Evolutionary conservation across 2,113 vertebrate genomes (phyloP).

Genomic region (Odontophorus gujanensis): DNA sequence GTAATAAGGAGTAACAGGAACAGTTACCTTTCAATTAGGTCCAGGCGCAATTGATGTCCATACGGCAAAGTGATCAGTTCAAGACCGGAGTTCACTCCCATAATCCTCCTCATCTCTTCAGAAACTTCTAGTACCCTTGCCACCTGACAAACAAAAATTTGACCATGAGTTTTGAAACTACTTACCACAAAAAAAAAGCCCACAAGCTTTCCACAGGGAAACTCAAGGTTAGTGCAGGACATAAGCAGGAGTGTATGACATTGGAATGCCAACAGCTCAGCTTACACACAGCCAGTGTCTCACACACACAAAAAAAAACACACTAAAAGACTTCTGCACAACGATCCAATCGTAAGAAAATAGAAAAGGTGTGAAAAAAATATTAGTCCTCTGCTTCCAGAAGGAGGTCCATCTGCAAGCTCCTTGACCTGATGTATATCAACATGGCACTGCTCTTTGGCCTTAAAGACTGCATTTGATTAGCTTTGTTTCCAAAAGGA

Average conservation of each 20-base stretch:
- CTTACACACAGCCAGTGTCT: too few species aligned
- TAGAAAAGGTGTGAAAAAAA: not conserved
- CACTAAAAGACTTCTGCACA: not conserved
- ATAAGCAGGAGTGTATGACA: not conserved
- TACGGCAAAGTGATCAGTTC: conserved; percentile 93
- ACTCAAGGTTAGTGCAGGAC: not conserved
- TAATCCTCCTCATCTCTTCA: conserved; percentile 84
- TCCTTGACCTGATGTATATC: not conserved
- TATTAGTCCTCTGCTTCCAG: not conserved
- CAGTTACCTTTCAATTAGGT: conserved; percentile 93
- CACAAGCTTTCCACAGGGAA: not conserved
- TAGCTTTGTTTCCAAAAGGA: not conserved
- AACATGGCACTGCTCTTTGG: not conserved
- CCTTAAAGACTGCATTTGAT: not conserved
- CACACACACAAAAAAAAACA: not conserved
- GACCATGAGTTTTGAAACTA: not conserved
- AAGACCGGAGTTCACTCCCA: conserved; percentile 93
- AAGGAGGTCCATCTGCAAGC: not conserved
- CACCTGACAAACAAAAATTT: conserved; percentile 79
- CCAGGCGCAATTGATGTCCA: conserved; percentile 90
- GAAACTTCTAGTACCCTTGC: conserved; percentile 90
- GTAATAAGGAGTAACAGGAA: not conserved
- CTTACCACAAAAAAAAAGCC: not conserved
- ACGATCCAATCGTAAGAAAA: not conserved
- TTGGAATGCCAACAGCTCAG: not conserved